Evolutionary conservation across 2,113 vertebrate genomes (phyloP).

Genomic region (Paradoxurus hermaphroditus): DNA sequence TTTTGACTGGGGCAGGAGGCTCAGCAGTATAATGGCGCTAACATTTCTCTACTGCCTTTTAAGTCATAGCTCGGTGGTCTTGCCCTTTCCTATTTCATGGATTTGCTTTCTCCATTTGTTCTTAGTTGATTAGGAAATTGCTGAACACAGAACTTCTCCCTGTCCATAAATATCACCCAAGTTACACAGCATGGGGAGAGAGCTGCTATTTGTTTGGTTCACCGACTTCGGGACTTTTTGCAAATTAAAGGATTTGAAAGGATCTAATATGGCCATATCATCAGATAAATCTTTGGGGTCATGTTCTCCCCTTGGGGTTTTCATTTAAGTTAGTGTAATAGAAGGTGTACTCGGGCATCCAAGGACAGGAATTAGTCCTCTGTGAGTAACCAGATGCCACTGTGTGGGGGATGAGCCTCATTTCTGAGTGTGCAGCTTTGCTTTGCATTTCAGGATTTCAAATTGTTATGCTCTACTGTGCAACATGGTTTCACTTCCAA

Average conservation of each 20-base stretch:
- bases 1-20: conserved; percentile 35
- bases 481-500: conserved; percentile 52
- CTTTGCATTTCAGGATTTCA: conserved; percentile 59
- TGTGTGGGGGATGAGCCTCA: neutral
- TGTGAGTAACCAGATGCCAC: conserved; percentile 2
- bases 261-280: conserved; percentile 29
- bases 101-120: conserved; percentile 77
- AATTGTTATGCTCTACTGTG: conserved; percentile 59
- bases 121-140: conserved; percentile 79
- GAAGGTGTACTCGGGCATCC: conserved; percentile 54
- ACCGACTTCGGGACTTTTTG: conserved; percentile 46
- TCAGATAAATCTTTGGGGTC: conserved; percentile 68
- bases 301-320: conserved; percentile 53
- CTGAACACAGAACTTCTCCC: conserved; percentile 70
- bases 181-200: neutral
- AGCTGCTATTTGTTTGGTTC: conserved; percentile 60
- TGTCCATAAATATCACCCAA: conserved; percentile 74
- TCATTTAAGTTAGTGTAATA: conserved; percentile 62
- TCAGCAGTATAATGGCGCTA: neutral
- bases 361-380: conserved; percentile 58
- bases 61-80: conserved; percentile 70
- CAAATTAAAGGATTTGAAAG: conserved; percentile 70
- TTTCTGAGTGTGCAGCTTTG: neutral
- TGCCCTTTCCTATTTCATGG: conserved; percentile 76
- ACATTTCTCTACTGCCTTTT: conserved; percentile 53